Percentiles rank a stretch among this genome's conserved stretches.
Evolutionary conservation across 2,113 vertebrate species (phyloP).

Genomic region (Bombycilla garrulus): DNA sequence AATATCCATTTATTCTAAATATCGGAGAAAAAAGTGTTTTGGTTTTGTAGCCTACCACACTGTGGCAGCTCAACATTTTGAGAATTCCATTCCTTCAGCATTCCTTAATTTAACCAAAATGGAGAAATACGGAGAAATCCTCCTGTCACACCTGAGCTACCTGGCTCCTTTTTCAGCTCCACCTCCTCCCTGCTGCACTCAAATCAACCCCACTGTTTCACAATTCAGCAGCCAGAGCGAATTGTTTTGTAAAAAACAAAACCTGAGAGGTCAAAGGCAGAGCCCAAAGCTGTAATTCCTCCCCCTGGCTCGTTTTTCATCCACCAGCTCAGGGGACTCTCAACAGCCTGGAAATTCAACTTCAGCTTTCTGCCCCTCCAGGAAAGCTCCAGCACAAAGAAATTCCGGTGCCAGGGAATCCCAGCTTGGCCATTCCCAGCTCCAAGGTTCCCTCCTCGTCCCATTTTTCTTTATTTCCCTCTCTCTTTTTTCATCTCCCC

Average conservation of each 20-base stretch:
- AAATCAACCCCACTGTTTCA: neutral
- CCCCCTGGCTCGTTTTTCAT: neutral
- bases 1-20: neutral
- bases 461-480: neutral
- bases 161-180: neutral
- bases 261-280: neutral
- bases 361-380: neutral
- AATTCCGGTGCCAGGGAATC: accelerated
- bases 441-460: neutral
- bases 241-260: neutral
- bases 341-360: neutral
- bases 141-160: neutral
- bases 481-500: neutral
- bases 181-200: neutral
- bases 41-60: too few relatives aligned
- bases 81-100: neutral
- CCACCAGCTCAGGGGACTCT: neutral
- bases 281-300: neutral
- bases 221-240: neutral
- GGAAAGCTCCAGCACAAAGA: neutral
- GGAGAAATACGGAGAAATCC: neutral
- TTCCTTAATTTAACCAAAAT: neutral
- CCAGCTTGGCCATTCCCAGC: neutral
- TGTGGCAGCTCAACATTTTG: neutral
- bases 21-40: accelerated